Base-by-base conservation (phyloP, 2,113 vertebrate genomes). In the Notarius lentiginosus region DNA sequence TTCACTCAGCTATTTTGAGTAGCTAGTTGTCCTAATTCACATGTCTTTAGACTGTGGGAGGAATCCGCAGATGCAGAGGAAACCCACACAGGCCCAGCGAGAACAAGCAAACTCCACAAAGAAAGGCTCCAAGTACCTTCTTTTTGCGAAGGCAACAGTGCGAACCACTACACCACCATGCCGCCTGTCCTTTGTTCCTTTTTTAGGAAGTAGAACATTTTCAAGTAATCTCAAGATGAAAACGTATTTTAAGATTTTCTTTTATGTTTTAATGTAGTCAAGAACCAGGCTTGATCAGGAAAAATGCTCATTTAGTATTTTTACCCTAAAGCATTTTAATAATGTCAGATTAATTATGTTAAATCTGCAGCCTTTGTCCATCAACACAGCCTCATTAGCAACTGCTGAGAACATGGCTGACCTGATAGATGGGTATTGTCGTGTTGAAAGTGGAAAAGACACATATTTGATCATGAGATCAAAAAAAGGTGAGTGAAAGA, bases 381-480 rank as follows among this genome's bases (percentile, higher is more conserved):
- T 99, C 92, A 97, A 95, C 92, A 97, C 96, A 0, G 88, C 93
- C 0, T 97, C 97, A 10, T 90, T 97, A 88, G 95, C 96, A 0
- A 93, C 96, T 60, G 96, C 97, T 0, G 98, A 99, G 92, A 99
- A 98, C 94, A 98, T 99, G 98, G 97, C 96, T 0, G 96, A 99
- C 93, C 94, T 99, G 87, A 97, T 99, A 1, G 98, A 99, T 0
- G 98, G 98, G 11, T 97, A 98, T 92, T 98, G 97, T 90, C 94
- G 97, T 22, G 91, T 98, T 72, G 93, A 96, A 58, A 93, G 93
- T 0, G 87, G 85, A 66, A 60, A 92, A 0, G 93, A 95, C 8
- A 92, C 83, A 2, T 97, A 96, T 0, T 95, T 97, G 86, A 97
- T 99, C n/a, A 0, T 93, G 61, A 92, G 90, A 60, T 91, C 93